A percentile compares a stretch with the other conserved stretches of the same genome.
Conservation (phyloP, 2,113 vertebrate species). For the Xenopus borealis region DNA sequence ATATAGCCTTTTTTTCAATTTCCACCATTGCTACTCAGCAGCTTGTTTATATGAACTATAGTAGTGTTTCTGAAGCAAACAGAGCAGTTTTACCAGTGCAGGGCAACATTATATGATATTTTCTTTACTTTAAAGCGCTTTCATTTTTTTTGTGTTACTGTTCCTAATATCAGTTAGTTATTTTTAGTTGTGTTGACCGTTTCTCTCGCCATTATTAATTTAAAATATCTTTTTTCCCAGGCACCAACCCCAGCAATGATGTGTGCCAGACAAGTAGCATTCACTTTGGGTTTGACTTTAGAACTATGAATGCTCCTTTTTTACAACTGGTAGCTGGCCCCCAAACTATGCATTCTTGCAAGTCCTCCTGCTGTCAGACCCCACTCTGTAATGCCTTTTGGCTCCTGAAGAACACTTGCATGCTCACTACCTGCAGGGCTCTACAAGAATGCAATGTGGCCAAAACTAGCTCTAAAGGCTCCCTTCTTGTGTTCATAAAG, state of each 20-base stretch:
- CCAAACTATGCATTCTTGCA: conserved; percentile 62
- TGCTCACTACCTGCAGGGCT: conserved; percentile 65
- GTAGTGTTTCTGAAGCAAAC: no score
- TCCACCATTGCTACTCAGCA: no score
- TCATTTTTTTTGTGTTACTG: no score
- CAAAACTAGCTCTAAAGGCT: conserved; percentile 54
- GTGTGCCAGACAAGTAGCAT: conserved; percentile 53
- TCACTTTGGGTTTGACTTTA: conserved; percentile 57
- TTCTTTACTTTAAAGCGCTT: no score
- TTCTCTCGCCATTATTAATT: no score
- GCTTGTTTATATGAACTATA: no score
- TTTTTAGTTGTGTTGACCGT: no score
- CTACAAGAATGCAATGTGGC: conserved; percentile 55
- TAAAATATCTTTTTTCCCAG: conserved; percentile 48
- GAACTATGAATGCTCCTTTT: conserved; percentile 51
- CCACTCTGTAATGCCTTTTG: conserved; percentile 68
- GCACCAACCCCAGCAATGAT: conserved; percentile 57
- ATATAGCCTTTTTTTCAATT: no score
- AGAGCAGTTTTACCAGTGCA: no score
- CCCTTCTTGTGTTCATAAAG: conserved; percentile 59
- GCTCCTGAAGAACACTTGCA: conserved; percentile 66
- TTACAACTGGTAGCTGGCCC: conserved; percentile 59
- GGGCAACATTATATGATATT: no score
- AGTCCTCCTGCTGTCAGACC: conserved; percentile 64
- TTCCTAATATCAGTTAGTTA: no score